These are phyloP conservation scores for Pseudococcus longispinus DNA, from an alignment of 2,888 invertebrate species.

Conservation along the genomic window DNA sequence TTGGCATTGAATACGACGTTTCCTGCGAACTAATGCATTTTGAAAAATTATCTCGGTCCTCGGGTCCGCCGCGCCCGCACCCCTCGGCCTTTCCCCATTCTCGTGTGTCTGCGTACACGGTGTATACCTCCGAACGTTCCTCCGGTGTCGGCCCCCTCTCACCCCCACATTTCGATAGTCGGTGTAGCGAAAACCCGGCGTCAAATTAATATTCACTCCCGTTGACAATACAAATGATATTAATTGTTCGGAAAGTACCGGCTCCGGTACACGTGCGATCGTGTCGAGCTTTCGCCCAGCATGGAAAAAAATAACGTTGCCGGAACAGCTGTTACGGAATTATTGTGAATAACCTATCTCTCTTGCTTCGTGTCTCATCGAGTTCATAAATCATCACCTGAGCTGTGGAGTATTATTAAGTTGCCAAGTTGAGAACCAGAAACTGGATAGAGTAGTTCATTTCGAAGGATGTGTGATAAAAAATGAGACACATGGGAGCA, in stretches of 20 bases:
- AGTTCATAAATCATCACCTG: not conserved
- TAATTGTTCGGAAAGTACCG: slow-evolving; percentile 44
- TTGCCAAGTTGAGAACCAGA: too few species aligned
- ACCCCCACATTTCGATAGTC: not conserved
- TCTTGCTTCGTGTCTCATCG: not conserved
- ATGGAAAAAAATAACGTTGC: not conserved
- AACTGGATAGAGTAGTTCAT: too few species aligned
- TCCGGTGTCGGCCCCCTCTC: not conserved
- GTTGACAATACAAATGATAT: slow-evolving; percentile 52
- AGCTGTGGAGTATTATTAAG: not conserved
- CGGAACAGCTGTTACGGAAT: slow-evolving; percentile 49
- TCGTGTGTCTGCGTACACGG: not conserved
- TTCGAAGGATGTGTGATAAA: too few species aligned
- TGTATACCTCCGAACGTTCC: not conserved
- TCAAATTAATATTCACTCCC: slow-evolving; percentile 52
- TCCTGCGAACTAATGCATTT: slow-evolving; percentile 40
- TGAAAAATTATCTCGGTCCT: slow-evolving; percentile 41
- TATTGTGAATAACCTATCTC: not conserved
- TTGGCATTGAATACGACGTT: slow-evolving; percentile 53
- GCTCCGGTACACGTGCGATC: slow-evolving; percentile 23
- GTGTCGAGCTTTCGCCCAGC: slow-evolving; percentile 4
- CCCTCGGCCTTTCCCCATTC: not conserved
- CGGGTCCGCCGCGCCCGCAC: not conserved
- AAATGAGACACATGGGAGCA: too few species aligned
- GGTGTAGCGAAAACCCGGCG: not conserved